phyloP scores from a whole-genome alignment of 1,140 invertebrate species.

The Micrasema minimum region DNA sequence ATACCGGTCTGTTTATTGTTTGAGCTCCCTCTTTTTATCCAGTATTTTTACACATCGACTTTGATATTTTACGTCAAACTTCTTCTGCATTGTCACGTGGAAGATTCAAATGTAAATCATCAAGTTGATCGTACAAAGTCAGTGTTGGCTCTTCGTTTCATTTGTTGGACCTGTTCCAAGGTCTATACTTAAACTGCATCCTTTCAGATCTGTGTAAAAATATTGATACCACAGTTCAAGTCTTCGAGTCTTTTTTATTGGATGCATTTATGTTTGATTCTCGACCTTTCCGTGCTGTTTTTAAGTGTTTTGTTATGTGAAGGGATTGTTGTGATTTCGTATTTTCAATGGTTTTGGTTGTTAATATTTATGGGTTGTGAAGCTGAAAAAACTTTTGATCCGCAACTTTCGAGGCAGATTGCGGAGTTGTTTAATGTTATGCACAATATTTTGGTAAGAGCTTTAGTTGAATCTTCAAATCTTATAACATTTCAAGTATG shows the following conservation, averaged over 20 bases:
- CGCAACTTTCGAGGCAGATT: slow-evolving; percentile 22
- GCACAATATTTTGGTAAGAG: slow-evolving; percentile 39
- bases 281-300: not conserved
- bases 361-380: slow-evolving; percentile 30
- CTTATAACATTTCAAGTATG: no score
- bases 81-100: not conserved
- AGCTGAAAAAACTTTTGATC: not conserved
- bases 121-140: slow-evolving; percentile 5
- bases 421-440: slow-evolving; percentile 32
- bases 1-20: no score
- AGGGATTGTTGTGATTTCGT: not conserved
- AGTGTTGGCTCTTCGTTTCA: slow-evolving; percentile 14
- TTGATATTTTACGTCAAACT: no score
- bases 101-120: slow-evolving; percentile 17
- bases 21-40: no score
- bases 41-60: no score
- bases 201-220: not conserved
- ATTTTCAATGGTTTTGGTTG: not conserved
- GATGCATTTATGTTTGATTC: slow-evolving; percentile 8
- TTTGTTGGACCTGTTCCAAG: slow-evolving; percentile 11
- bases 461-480: no score
- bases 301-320: slow-evolving; percentile 5
- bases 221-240: slow-evolving; percentile 10
- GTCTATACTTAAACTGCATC: slow-evolving; percentile 23
- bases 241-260: not conserved